Base-by-base conservation (phyloP, 2,797 vertebrate genomes). In the Brachymystax lenok region DNA sequence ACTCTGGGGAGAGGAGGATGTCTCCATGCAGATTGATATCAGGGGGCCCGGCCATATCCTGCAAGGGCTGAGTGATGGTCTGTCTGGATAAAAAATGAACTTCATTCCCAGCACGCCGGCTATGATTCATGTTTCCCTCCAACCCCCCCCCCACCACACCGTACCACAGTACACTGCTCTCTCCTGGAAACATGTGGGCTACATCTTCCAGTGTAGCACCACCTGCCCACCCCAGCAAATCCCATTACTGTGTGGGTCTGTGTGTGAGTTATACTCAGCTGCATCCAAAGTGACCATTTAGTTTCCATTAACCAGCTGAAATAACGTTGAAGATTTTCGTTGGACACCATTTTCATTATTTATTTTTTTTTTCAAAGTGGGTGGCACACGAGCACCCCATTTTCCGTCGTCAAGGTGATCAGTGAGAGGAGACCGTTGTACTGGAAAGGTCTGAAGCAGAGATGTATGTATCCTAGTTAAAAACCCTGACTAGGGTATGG, bases 71-170 rank as follows among this genome's bases (percentile, higher is more conserved):
- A 95, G 84, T 90, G 93, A 95, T 95, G 91, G 91, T 91, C 85
- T 92, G 92, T 91, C 93, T 82, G 84, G 91, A 91, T 93, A 93
- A 93, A 93, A 94, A 92, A 94, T 91, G 83, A 91, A 93, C 90
- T 91, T 92, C 92, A 93, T 93, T 90, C 90, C 88, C 90, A 86
- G 82, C 73, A 75, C 80, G 82, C 85, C 8, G 80, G 88, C 85
- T 79, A 89, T 93, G 92, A 95, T 93, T 94, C 92, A 93, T 93
- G 80, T 77, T 63, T 52, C 69, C 82, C 74, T 30, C 24, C 35
- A 4, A 33, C 5, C 46, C 6, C 63, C 24, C 71, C 21, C 8
- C 30, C 5, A 76, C 35, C 50, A 35, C 80, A 59, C 75, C 12
- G 16, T 13, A 52, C 51, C 35, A 79, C 80, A 46, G 50, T 35